Evolutionary conservation across 2,113 vertebrate species (phyloP), one percentile per base, ranked within the genome.

Genomic region (Burhinus bistriatus): DNA sequence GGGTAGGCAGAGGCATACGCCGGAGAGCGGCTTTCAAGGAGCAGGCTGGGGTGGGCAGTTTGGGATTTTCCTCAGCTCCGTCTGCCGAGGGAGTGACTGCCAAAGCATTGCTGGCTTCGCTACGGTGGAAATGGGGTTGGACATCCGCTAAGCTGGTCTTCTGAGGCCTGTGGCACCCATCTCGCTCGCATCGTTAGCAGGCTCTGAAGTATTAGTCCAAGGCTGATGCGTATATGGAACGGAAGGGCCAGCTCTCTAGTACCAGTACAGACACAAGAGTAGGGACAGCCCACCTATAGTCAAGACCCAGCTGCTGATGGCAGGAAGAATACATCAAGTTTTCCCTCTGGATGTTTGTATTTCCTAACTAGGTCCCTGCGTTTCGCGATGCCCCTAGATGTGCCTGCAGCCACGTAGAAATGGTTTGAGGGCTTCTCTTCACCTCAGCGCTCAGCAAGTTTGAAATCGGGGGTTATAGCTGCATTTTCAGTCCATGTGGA

Each of bases 151-250:
- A 26, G 34, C 44, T 66, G 58, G 15, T 79, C 32, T 32, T 27
- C 15, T 11, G 42, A 4, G 0, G 2, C 44, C 45, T 16, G 38
- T 4, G 47, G 36, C 61, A 45, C 27, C 54, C 5, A 3, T 25
- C 77, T 34, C 26, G 4, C 49, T 47, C 4, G 1, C 36, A 38
- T 25, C 18, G 0, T 40, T 49, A 45, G 73, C 0, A 25, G 54
- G 29, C 42, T 62, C 38, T 29, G 57, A 32, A 26, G 12, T 34
- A 9, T 1, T 16, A 30, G 9, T 0, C 4, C 27, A 8, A 15
- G 23, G 54, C 6, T 20, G 44, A 15, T 12, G 25, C 6, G 1
- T 13, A 0, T 2, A 4, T 5, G 34, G 11, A 17, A 11, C 3
- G 52, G 57, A 52, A 49, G 11, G 30, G 19, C 21, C 17, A 2